These are phyloP conservation scores for Gibbula magus DNA, from an alignment of 2,888 invertebrate genomes.

Conservation along the genomic window DNA sequence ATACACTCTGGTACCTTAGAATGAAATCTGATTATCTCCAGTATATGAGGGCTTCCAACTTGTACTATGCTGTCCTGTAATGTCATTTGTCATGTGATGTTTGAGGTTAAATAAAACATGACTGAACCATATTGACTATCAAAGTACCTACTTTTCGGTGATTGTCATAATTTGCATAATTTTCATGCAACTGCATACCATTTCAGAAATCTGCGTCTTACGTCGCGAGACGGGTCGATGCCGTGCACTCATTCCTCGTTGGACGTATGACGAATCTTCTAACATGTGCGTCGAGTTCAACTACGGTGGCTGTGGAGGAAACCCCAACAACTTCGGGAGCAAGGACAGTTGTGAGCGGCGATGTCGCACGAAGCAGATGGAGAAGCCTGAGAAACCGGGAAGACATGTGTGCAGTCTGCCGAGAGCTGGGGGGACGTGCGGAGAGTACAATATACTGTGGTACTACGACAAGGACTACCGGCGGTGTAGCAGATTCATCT, in stretches of 20 bases:
- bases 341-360: constrained; percentile 48
- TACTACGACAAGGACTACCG: constrained; percentile 82
- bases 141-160: no score
- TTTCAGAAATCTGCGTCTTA: constrained; percentile 48
- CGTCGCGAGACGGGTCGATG: constrained; percentile 62
- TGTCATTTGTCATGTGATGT: no score
- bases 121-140: no score
- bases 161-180: no score
- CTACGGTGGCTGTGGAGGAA: constrained; percentile 92
- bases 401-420: constrained; percentile 31
- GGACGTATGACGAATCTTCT: constrained; percentile 81
- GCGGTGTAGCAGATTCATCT: constrained; percentile 83
- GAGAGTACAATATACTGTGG: constrained; percentile 76
- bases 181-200: no score
- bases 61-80: no score
- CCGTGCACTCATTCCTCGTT: constrained; percentile 51
- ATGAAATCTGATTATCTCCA: no score
- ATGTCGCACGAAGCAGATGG: constrained; percentile 31
- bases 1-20: no score
- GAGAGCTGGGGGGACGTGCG: constrained; percentile 45
- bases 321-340: constrained; percentile 77
- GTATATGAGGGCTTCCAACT: no score
- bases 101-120: no score
- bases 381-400: not conserved
- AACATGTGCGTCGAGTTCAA: constrained; percentile 85